Base-by-base conservation (phyloP, 2,888 invertebrate species). In the Phortica magna region DNA sequence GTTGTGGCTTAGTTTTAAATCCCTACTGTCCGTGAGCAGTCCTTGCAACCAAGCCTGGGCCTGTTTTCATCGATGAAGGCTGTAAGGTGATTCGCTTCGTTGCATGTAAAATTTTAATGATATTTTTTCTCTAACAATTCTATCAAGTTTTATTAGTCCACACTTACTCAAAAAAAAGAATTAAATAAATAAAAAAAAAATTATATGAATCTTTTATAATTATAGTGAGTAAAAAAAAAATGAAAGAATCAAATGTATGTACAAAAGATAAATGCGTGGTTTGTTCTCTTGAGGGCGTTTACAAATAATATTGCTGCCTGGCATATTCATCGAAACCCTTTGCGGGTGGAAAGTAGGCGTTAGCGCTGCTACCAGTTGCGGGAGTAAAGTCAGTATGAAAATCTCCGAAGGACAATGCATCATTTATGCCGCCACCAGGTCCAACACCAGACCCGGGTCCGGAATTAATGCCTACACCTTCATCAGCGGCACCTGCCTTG, bases 261-360 rank as follows among this genome's bases (percentile, higher is more conserved):
- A 48, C 48, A 48, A 48, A 14, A 14, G 14, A 12, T 48, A 48
- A 31, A 31, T 31, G 31, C 31, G 48, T 48, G 9, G 48, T 48
- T 48, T 48, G 48, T 31, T 31, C 31, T 31, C 31, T 31, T 31
- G 31, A 31, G 14, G 48, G 48, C 48, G 48, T 48, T 48, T 48
- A 48, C 5, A 48, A 48, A 14, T 12, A 48, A 14, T 48, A 48
- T 48, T 48, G 48, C 10, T 48, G 48, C 7, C 48, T 14, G 48
- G 22, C 64, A 76, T 41, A 77, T 79, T 75, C 71, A 79, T 77
- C 74, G 76, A 10, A 68, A 1, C 42, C 43, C 10, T 39, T 31
- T 10, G 19, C 2, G 7, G 7, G 17, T 3, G 55, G 70, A 31
- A 31, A 39, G 43, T 55, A 71, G 53, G 22, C 22, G 43, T 73